Evolutionary conservation across 2,113 vertebrate genomes (phyloP).

Genomic region (Microtus oregoni): DNA sequence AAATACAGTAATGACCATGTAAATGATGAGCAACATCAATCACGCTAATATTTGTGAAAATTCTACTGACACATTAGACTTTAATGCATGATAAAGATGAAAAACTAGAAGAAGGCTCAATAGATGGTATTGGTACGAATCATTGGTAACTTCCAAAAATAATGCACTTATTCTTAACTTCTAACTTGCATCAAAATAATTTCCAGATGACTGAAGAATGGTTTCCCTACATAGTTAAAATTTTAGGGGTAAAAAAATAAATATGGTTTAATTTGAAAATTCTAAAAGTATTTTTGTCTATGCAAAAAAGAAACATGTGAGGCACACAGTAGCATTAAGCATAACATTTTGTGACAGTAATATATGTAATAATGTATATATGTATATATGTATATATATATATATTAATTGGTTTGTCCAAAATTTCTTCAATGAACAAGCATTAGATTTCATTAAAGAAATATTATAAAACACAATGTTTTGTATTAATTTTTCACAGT

Average conservation of each 20-base stretch:
- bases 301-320: background rate
- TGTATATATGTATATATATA: background rate
- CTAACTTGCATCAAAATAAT: background rate
- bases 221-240: background rate
- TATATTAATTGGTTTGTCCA: background rate
- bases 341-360: background rate
- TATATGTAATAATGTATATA: background rate
- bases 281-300: background rate
- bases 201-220: background rate
- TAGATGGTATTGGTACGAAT: background rate
- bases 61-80: background rate
- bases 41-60: background rate
- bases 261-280: background rate
- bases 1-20: background rate
- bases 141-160: background rate
- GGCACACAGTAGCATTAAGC: background rate
- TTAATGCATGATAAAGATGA: background rate
- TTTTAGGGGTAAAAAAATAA: background rate
- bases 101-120: background rate
- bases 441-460: slow-evolving; percentile 25
- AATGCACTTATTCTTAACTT: background rate
- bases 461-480: background rate
- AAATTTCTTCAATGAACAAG: background rate
- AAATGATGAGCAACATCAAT: background rate
- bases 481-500: slow-evolving; percentile 29